These are phyloP conservation scores for Scaptomyza cyrtandrae DNA, from an alignment of 2,888 invertebrate genomes.

Conservation along the genomic window DNA sequence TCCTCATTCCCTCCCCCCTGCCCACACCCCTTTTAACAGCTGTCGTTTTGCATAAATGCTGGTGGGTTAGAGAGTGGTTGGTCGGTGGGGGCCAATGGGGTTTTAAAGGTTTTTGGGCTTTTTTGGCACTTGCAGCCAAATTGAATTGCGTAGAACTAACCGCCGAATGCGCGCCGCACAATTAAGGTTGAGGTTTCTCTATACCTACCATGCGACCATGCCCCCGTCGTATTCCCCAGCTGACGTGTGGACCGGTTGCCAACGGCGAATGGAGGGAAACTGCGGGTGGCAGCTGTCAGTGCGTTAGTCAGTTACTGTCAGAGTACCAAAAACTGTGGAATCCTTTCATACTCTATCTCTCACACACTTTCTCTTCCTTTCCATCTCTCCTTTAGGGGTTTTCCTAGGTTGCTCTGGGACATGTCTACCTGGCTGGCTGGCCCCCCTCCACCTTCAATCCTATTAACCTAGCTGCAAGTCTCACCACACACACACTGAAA, in stretches of 20 bases:
- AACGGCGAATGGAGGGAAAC: constrained; percentile 19
- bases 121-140: constrained; percentile 68
- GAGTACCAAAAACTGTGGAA: constrained; percentile 36
- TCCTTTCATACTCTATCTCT: background rate
- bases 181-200: constrained; percentile 75
- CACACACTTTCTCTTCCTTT: background rate
- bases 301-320: constrained; percentile 77
- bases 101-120: background rate
- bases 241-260: constrained; percentile 26
- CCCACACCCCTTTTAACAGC: constrained; percentile 1
- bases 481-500: too few relatives aligned
- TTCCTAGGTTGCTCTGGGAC: constrained; percentile 37
- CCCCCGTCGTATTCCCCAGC: constrained; percentile 3
- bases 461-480: constrained; percentile 4
- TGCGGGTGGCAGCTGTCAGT: constrained; percentile 78
- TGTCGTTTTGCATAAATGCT: constrained; percentile 63
- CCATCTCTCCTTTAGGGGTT: constrained; percentile 2
- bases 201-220: constrained; percentile 4
- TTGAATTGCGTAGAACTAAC: constrained; percentile 78
- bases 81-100: background rate
- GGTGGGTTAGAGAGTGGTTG: background rate
- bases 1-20: background rate
- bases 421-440: constrained; percentile 44
- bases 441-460: background rate
- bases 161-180: constrained; percentile 79